Conservation (phyloP, 2,113 vertebrate genomes). For the Melanerpes formicivorus region DNA sequence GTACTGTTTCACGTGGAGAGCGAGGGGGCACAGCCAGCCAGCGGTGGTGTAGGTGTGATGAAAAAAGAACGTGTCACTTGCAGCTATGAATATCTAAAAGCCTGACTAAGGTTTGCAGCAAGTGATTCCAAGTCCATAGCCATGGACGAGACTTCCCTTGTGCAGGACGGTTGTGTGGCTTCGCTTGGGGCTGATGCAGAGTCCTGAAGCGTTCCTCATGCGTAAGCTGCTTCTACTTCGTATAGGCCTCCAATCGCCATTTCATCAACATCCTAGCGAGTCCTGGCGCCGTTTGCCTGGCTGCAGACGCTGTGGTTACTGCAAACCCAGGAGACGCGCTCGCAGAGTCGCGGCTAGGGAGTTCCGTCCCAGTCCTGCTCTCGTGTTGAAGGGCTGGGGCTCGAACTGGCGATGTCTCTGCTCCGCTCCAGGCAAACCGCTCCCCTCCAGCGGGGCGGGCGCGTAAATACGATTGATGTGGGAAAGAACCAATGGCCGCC, state of each 20-base stretch:
- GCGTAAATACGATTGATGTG: background rate
- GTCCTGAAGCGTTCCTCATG: background rate
- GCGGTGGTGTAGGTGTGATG: accelerated
- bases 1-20: accelerated
- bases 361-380: too few relatives aligned
- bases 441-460: background rate
- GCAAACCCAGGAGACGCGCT: too few relatives aligned
- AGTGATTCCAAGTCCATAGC: background rate
- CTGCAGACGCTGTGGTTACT: accelerated
- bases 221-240: background rate
- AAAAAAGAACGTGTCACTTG: too few relatives aligned
- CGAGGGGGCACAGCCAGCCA: background rate
- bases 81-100: background rate
- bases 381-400: too few relatives aligned
- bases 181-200: too few relatives aligned
- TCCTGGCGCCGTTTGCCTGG: too few relatives aligned
- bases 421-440: background rate
- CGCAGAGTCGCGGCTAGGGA: accelerated
- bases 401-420: accelerated
- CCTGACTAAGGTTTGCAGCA: too few relatives aligned
- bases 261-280: too few relatives aligned
- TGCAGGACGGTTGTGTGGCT: accelerated
- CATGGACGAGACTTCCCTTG: accelerated
- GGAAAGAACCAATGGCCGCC: background rate
- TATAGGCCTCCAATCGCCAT: accelerated